phyloP scores from a whole-genome alignment of 1,140 invertebrate species.

The Augochlora pura region DNA sequence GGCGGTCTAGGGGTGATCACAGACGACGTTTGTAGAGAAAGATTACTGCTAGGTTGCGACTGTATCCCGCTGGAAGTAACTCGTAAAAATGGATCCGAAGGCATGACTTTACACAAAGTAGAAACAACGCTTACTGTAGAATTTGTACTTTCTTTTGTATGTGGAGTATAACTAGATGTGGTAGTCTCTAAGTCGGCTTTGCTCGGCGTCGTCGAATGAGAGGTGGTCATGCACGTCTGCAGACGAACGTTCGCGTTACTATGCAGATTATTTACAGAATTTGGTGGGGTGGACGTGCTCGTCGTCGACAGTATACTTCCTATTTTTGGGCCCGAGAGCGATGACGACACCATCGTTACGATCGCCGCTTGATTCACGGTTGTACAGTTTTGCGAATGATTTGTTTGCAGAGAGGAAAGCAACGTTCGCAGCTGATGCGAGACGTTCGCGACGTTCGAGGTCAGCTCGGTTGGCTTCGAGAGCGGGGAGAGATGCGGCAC shows the following conservation, averaged over 20 bases:
- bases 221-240: slow-evolving; percentile 49
- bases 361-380: slow-evolving; percentile 64
- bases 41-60: slow-evolving; percentile 53
- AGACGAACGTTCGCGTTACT: slow-evolving; percentile 55
- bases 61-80: slow-evolving; percentile 66
- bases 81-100: slow-evolving; percentile 65
- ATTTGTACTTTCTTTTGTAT: slow-evolving; percentile 72
- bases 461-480: slow-evolving; percentile 86
- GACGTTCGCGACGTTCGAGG: slow-evolving; percentile 85
- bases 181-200: slow-evolving; percentile 65
- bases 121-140: slow-evolving; percentile 66
- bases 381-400: slow-evolving; percentile 71
- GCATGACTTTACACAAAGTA: slow-evolving; percentile 58
- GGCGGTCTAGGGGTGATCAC: slow-evolving; percentile 45
- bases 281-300: slow-evolving; percentile 59
- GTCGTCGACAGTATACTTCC: slow-evolving; percentile 60
- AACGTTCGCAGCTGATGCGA: slow-evolving; percentile 84
- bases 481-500: slow-evolving; percentile 85
- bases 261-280: slow-evolving; percentile 55
- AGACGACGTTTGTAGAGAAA: slow-evolving; percentile 50
- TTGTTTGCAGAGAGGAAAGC: slow-evolving; percentile 75
- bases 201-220: slow-evolving; percentile 40
- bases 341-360: slow-evolving; percentile 82
- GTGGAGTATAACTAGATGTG: slow-evolving; percentile 63
- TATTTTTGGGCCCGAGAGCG: slow-evolving; percentile 74